Percentiles rank a stretch among this genome's conserved stretches.
These are phyloP conservation scores for Sterna hirundo DNA, from an alignment of 2,113 vertebrate genomes.

Conservation along the genomic window DNA sequence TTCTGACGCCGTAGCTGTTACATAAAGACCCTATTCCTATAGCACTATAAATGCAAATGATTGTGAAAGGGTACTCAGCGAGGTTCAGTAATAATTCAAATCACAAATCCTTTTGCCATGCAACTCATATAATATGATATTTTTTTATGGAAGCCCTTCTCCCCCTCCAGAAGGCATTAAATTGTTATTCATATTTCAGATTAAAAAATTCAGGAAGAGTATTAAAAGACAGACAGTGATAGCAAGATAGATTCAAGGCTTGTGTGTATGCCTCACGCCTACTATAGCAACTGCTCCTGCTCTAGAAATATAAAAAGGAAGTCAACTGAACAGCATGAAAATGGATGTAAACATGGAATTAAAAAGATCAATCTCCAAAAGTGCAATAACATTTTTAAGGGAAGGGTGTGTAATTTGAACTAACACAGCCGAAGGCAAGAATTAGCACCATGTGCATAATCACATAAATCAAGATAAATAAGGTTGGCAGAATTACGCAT, in stretches of 20 bases:
- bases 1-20: not conserved
- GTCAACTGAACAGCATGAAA: slow-evolving; percentile 38
- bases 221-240: slow-evolving; percentile 49
- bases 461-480: slow-evolving; percentile 50
- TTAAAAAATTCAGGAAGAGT: slow-evolving; percentile 61
- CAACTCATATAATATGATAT: slow-evolving; percentile 48
- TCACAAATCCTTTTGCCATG: slow-evolving; percentile 70
- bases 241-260: slow-evolving; percentile 45
- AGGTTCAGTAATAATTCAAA: slow-evolving; percentile 72
- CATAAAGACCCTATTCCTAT: slow-evolving; percentile 40
- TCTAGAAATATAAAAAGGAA: slow-evolving; percentile 35
- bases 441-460: slow-evolving; percentile 45
- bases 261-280: not conserved
- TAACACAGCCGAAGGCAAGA: slow-evolving; percentile 40
- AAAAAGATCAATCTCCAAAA: slow-evolving; percentile 36
- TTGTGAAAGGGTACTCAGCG: slow-evolving; percentile 23
- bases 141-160: slow-evolving; percentile 54
- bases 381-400: slow-evolving; percentile 31
- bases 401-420: slow-evolving; percentile 42
- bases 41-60: slow-evolving; percentile 57
- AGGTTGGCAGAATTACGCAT: not conserved
- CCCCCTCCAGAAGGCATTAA: slow-evolving; percentile 59
- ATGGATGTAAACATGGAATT: slow-evolving; percentile 50
- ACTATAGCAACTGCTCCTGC: not conserved
- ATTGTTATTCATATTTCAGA: slow-evolving; percentile 72